These are phyloP conservation scores for Coccyzus lansbergi DNA, from an alignment of 2,797 vertebrate genomes.

Conservation along the genomic window DNA sequence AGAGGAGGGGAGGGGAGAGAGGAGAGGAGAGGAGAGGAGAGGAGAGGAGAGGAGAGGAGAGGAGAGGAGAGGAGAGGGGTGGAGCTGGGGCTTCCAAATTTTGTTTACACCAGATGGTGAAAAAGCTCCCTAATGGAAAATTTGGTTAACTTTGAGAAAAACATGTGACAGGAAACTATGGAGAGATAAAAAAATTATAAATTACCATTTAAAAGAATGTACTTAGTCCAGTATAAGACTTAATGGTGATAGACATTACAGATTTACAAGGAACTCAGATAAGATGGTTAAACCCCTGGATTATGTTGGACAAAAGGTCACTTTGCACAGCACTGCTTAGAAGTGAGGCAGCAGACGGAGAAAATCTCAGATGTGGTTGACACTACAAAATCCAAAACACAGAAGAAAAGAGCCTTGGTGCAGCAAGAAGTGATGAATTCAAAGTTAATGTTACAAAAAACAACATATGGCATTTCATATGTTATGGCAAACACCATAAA, in stretches of 20 bases:
- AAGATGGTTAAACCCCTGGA: neutral
- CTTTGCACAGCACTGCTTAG: neutral
- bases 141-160: neutral
- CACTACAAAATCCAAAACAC: constrained; percentile 35
- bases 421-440: constrained; percentile 21
- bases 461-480: constrained; percentile 56
- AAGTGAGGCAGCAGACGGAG: neutral
- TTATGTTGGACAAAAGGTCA: neutral
- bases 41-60: too few relatives aligned
- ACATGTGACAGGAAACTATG: neutral
- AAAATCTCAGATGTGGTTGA: constrained; percentile 26
- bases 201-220: neutral
- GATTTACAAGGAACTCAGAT: neutral
- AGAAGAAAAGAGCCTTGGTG: constrained; percentile 22
- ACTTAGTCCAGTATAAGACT: neutral
- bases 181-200: neutral
- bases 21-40: too few relatives aligned
- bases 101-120: neutral
- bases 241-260: neutral
- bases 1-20: neutral
- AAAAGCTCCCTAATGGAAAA: neutral
- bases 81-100: neutral
- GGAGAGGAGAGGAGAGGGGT: neutral
- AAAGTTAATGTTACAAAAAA: neutral
- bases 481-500: constrained; percentile 17